phyloP scores from a whole-genome alignment of 1,140 invertebrate species.

The Hermatobates lingyangjiaoensis region DNA sequence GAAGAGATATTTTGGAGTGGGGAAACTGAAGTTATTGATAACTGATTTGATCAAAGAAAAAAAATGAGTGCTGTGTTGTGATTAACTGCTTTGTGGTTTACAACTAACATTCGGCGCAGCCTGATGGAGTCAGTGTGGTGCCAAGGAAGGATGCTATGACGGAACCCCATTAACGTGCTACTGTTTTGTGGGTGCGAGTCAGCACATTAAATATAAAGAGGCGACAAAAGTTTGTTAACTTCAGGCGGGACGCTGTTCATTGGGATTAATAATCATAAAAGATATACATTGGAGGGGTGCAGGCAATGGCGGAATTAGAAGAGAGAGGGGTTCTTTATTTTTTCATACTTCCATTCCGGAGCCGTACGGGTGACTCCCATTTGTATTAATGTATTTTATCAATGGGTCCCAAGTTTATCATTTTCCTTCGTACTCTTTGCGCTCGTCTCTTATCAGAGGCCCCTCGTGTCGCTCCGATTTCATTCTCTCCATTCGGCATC shows the following conservation, averaged over 20 bases:
- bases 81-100: too few relatives aligned
- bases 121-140: too few relatives aligned
- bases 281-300: constrained; percentile 16
- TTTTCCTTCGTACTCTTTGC: constrained; percentile 13
- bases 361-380: constrained; percentile 17
- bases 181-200: too few relatives aligned
- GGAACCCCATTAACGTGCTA: too few relatives aligned
- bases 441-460: neutral
- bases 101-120: too few relatives aligned
- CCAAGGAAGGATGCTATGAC: too few relatives aligned
- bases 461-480: neutral
- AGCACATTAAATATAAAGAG: constrained; percentile 16
- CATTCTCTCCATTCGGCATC: neutral
- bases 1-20: too few relatives aligned
- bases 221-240: constrained; percentile 15
- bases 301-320: constrained; percentile 16
- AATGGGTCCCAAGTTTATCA: constrained; percentile 21
- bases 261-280: constrained; percentile 21
- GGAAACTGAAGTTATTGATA: too few relatives aligned
- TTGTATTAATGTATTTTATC: constrained; percentile 23
- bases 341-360: constrained; percentile 21
- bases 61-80: too few relatives aligned
- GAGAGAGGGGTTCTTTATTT: constrained; percentile 20
- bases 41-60: too few relatives aligned
- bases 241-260: constrained; percentile 10